These are phyloP conservation scores for Aphaenogaster ashmeadi DNA, from an alignment of 1,140 invertebrate genomes.

Conservation along the genomic window DNA sequence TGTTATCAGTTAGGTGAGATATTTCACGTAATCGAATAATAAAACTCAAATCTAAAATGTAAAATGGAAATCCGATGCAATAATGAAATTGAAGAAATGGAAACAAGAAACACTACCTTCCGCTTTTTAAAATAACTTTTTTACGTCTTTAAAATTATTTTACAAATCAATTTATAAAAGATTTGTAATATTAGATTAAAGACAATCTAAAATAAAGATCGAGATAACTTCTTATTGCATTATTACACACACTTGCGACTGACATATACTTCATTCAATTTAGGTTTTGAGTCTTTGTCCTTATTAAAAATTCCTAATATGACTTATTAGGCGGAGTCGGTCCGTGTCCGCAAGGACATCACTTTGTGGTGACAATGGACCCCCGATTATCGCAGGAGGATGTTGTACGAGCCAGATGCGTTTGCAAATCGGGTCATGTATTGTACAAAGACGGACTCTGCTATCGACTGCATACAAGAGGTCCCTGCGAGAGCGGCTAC, in stretches of 20 bases:
- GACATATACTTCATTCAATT: background rate
- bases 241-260: background rate
- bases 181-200: background rate
- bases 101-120: background rate
- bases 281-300: background rate
- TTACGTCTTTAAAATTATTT: background rate
- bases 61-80: background rate
- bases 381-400: constrained; percentile 57
- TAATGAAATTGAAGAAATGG: background rate
- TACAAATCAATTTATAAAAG: background rate
- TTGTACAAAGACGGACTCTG: constrained; percentile 90
- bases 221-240: background rate
- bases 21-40: background rate
- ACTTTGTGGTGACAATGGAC: constrained; percentile 87
- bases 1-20: constrained; percentile 92
- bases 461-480: constrained; percentile 92
- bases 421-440: constrained; percentile 91
- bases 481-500: constrained; percentile 90
- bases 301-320: background rate
- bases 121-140: background rate
- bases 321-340: constrained; percentile 88
- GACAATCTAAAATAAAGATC: background rate
- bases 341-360: constrained; percentile 91
- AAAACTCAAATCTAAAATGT: background rate
- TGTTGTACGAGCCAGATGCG: constrained; percentile 88